Percentiles rank a stretch among this genome's conserved stretches.
Evolutionary conservation across 2,797 vertebrate species (phyloP).

Genomic region (Thunnus albacares): DNA sequence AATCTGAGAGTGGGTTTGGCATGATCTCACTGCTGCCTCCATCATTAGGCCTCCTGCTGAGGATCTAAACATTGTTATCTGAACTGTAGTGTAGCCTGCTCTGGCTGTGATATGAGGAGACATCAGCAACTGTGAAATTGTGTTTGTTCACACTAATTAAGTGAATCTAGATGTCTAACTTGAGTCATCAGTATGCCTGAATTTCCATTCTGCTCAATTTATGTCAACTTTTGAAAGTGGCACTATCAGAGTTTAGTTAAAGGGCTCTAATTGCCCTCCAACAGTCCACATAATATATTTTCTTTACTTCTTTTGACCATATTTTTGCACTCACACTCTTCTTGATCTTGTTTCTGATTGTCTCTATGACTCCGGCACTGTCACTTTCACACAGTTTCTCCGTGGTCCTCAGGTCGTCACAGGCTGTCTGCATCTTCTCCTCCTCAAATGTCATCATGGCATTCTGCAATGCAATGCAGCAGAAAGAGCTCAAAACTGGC

Average conservation of each 20-base stretch:
- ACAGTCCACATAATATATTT: neutral
- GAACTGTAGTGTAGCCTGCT: slow-evolving; percentile 12
- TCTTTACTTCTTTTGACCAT: neutral
- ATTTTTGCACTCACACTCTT: slow-evolving; percentile 91
- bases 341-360: slow-evolving; percentile 98
- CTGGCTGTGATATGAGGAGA: slow-evolving; percentile 12
- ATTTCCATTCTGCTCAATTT: slow-evolving; percentile 1
- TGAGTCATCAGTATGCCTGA: neutral
- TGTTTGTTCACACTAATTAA: slow-evolving; percentile 4
- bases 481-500: neutral
- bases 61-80: slow-evolving; percentile 42
- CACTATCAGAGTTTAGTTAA: neutral
- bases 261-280: neutral
- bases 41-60: slow-evolving; percentile 42
- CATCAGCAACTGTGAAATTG: slow-evolving; percentile 21
- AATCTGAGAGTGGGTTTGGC: slow-evolving; percentile 59
- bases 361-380: slow-evolving; percentile 94
- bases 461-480: slow-evolving; percentile 83
- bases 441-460: slow-evolving; percentile 99
- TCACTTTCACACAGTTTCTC: slow-evolving; percentile 98
- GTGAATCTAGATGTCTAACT: slow-evolving; percentile 3
- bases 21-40: slow-evolving; percentile 71
- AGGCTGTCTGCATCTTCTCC: slow-evolving; percentile 98
- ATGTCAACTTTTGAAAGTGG: neutral
- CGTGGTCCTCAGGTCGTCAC: slow-evolving; percentile 95